Conservation (phyloP, 2,888 invertebrate species). For the Megamerina dolium region DNA sequence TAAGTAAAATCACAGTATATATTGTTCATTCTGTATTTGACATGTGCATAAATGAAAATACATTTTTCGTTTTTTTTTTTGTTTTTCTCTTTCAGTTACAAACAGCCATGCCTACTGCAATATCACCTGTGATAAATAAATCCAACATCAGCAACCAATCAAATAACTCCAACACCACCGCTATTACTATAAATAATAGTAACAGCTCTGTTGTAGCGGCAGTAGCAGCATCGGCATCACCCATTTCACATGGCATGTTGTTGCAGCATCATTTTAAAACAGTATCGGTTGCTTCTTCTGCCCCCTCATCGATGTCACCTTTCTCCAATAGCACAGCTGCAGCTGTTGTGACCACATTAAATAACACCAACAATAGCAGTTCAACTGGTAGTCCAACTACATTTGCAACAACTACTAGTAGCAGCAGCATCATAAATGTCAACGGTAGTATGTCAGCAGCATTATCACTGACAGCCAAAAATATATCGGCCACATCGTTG, state of each 20-base stretch:
- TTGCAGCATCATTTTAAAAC: constrained; percentile 12
- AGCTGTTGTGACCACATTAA: background rate
- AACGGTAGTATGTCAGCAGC: constrained; percentile 23
- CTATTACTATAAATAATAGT: too few species aligned
- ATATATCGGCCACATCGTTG: constrained; percentile 33
- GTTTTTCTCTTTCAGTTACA: constrained; percentile 32
- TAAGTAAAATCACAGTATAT: constrained; percentile 36
- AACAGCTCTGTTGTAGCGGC: constrained; percentile 18
- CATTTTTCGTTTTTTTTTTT: constrained; percentile 13
- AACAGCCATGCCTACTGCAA: constrained; percentile 40
- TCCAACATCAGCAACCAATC: constrained; percentile 26
- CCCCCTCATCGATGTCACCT: too few species aligned
- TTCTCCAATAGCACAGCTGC: background rate
- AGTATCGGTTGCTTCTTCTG: too few species aligned
- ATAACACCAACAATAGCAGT: constrained; percentile 16
- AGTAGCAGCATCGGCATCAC: constrained; percentile 19
- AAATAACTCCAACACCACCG: constrained; percentile 18
- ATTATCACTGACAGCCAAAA: constrained; percentile 35
- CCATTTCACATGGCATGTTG: constrained; percentile 10
- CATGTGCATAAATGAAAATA: background rate
- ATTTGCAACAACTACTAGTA: constrained; percentile 1
- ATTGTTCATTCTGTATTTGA: background rate
- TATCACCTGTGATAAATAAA: constrained; percentile 48
- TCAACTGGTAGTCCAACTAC: constrained; percentile 18
- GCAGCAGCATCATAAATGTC: constrained; percentile 10